phyloP scores from a whole-genome alignment of 2,888 invertebrate species.

The Perithous albicinctus region DNA sequence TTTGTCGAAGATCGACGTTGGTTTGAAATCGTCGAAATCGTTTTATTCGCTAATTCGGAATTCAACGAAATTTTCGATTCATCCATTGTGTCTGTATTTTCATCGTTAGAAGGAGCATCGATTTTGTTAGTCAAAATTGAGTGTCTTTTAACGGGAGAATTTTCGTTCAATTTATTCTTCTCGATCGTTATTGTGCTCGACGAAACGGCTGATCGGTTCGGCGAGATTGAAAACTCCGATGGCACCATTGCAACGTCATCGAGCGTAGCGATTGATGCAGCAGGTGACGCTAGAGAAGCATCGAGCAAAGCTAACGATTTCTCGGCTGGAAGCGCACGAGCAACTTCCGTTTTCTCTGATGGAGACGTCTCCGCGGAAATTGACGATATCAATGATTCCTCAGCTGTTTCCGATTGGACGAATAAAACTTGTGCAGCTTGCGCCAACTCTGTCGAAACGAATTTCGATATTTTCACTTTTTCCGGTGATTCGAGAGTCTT shows the following conservation, averaged over 20 bases:
- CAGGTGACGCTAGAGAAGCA: constrained; percentile 15
- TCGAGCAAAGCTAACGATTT: neutral
- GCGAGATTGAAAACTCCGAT: constrained; percentile 9
- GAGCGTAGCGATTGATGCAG: neutral
- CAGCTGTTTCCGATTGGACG: neutral
- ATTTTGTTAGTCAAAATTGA: neutral
- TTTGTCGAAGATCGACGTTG: too few relatives aligned
- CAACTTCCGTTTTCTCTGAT: too few relatives aligned
- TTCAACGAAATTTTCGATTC: neutral
- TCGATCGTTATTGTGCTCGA: neutral
- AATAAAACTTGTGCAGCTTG: neutral
- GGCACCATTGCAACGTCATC: neutral
- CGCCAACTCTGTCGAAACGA: neutral
- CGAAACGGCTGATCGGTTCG: neutral
- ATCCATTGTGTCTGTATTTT: neutral
- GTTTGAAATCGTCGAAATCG: neutral
- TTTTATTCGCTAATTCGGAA: neutral
- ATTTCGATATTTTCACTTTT: neutral
- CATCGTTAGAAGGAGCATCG: neutral
- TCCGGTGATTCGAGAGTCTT: neutral
- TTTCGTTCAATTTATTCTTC: neutral
- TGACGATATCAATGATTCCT: neutral
- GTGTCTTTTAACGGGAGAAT: neutral
- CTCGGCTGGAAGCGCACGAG: neutral
- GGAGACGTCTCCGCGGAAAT: neutral